A percentile compares a stretch with the other conserved stretches of the same genome.
These are phyloP conservation scores for Heteromormyrus szaboi DNA, from an alignment of 2,797 vertebrate genomes.

Conservation along the genomic window DNA sequence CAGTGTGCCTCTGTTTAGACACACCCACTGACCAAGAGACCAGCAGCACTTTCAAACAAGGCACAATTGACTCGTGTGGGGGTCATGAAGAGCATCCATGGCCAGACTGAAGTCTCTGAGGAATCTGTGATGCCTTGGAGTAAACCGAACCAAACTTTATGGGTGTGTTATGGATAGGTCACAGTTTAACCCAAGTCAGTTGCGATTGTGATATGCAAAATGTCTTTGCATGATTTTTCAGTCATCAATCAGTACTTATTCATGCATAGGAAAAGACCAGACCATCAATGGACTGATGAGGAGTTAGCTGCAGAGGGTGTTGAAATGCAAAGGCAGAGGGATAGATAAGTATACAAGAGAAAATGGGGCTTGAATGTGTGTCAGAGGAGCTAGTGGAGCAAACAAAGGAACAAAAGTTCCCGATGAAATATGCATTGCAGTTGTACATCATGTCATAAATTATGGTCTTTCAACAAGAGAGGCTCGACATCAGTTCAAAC, in stretches of 20 bases:
- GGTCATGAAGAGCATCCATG: constrained; percentile 12
- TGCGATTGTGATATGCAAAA: background rate
- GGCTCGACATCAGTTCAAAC: background rate
- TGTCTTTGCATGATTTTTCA: background rate
- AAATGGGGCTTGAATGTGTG: background rate
- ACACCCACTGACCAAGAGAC: constrained; percentile 13
- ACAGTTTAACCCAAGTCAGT: background rate
- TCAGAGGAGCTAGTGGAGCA: background rate
- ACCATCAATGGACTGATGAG: background rate
- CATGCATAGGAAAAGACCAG: background rate
- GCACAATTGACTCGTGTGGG: constrained; percentile 17
- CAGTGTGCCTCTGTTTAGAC: constrained; percentile 14
- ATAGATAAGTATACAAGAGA: background rate
- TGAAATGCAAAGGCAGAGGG: background rate
- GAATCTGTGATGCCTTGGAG: background rate
- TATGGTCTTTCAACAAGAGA: background rate
- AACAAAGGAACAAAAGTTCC: background rate
- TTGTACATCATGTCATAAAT: constrained; percentile 1
- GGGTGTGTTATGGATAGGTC: background rate
- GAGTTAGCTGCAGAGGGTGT: background rate
- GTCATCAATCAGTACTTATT: background rate
- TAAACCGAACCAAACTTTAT: background rate
- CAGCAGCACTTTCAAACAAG: background rate
- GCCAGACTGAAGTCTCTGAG: background rate
- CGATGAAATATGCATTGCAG: background rate